A percentile compares a stretch with the other conserved stretches of the same genome.
These are phyloP conservation scores for Andrena cerasifolii DNA, from an alignment of 1,140 invertebrate genomes.

Conservation along the genomic window DNA sequence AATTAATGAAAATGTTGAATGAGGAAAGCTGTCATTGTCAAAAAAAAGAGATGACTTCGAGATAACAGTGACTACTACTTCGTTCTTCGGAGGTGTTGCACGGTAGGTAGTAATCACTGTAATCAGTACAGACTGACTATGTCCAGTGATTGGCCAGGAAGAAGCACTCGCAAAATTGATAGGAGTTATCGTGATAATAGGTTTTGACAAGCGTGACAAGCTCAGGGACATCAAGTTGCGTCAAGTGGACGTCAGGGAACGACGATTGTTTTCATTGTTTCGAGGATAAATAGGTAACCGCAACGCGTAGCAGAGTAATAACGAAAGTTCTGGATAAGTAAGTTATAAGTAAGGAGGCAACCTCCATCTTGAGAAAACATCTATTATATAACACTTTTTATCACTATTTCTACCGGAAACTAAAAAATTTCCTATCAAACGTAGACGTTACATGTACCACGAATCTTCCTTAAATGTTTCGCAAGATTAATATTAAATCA, in stretches of 20 bases:
- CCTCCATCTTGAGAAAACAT: conserved; percentile 7
- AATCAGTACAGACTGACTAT: no score
- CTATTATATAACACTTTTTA: conserved; percentile 19
- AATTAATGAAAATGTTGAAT: no score
- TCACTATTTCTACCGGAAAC: neutral
- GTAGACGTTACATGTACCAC: neutral
- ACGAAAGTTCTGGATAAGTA: neutral
- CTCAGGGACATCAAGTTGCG: conserved; percentile 3
- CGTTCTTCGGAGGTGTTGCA: no score
- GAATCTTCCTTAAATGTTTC: conserved; percentile 56
- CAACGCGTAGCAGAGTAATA: neutral
- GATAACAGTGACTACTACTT: no score
- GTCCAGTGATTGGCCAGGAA: no score
- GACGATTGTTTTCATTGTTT: neutral
- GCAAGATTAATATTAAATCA: conserved; percentile 27
- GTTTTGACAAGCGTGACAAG: neutral
- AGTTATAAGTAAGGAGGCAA: neutral
- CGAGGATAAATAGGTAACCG: neutral
- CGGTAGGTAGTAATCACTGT: no score
- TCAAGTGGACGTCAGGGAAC: neutral
- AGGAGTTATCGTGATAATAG: conserved; percentile 8
- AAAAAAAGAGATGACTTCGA: no score
- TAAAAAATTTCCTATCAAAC: neutral
- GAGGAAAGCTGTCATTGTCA: no score
- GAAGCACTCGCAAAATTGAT: no score